Evolutionary conservation across 2,113 vertebrate genomes (phyloP).

Genomic region (Gopherus evgoodei): DNA sequence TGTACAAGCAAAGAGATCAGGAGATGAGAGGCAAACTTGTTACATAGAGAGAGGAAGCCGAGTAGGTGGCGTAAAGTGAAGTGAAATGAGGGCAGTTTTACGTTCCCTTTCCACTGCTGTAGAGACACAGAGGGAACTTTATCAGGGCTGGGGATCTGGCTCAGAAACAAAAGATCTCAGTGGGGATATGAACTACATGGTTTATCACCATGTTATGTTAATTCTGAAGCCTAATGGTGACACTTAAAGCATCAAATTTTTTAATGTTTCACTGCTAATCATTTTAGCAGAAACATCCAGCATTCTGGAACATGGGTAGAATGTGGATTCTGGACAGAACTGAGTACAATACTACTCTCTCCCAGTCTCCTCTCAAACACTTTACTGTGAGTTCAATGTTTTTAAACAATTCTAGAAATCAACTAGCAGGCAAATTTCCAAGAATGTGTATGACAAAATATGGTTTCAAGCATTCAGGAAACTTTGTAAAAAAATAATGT

Average conservation of each 20-base stretch:
- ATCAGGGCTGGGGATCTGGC: neutral
- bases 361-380: neutral
- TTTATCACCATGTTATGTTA: neutral
- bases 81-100: neutral
- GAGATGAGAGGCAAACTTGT: neutral
- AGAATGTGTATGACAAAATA: conserved; percentile 30
- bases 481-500: conserved; percentile 51
- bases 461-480: conserved; percentile 52
- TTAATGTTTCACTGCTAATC: neutral
- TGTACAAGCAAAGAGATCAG: neutral
- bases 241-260: neutral
- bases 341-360: neutral
- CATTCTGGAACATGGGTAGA: neutral
- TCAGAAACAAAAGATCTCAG: neutral
- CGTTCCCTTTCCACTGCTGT: neutral
- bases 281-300: neutral
- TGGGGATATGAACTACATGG: neutral
- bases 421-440: conserved; percentile 38
- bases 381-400: conserved; percentile 18
- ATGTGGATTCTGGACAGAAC: neutral
- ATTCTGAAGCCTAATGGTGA: neutral
- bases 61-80: neutral
- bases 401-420: neutral
- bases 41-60: neutral
- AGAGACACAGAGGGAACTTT: neutral